Evolutionary conservation across 2,113 vertebrate species (phyloP), one percentile per base, ranked within the genome.

Genomic region (Brachyistius frenatus): DNA sequence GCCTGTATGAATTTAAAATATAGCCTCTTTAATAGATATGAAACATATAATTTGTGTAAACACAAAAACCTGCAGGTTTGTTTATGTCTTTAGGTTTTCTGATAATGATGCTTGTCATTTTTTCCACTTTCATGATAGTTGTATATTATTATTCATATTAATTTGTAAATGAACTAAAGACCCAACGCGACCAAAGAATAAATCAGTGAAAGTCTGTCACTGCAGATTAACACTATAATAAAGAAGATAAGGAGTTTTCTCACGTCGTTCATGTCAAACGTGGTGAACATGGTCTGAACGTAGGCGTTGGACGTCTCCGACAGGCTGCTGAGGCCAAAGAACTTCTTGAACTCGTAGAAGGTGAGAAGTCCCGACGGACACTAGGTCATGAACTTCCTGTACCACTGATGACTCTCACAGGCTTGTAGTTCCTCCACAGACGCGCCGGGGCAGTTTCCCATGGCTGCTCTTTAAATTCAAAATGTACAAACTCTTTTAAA

Each of bases 341-440:
- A 96, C 85, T 96, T 94, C 66, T 97, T 97, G 92, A 98, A 98
- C 82, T 98, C 96, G 0, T 97, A 96, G 39, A 95, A 94, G 39
- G 95, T 97, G 78, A 97, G 95, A 89, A 96, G 96, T 86, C 97
- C 96, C 0, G 96, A 97, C 11, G 96, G 96, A 82, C 96, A 97
- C 90, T 97, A 96, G 0, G 95, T 96, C 97, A 97, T 97, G 88
- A 96, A 97, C 76, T 96, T 97, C 86, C 95, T 96, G 78, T 98
- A 98, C 96, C 96, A 98, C 81, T 96, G 95, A 84, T 97, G 96
- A 83, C 96, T 96, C 75, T 98, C 95, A 0, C 95, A 96, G 4
- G 94, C 83, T 81, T 94, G 94, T 69, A 97, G 89, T 76, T 97
- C 95, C 76, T 97, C 96, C 88, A 96, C 85, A 0, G 91, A 92